Percentiles rank a stretch among this genome's conserved stretches.
These are phyloP conservation scores for Drosophila simulans DNA, from an alignment of 1,140 invertebrate species.

Conservation along the genomic window DNA sequence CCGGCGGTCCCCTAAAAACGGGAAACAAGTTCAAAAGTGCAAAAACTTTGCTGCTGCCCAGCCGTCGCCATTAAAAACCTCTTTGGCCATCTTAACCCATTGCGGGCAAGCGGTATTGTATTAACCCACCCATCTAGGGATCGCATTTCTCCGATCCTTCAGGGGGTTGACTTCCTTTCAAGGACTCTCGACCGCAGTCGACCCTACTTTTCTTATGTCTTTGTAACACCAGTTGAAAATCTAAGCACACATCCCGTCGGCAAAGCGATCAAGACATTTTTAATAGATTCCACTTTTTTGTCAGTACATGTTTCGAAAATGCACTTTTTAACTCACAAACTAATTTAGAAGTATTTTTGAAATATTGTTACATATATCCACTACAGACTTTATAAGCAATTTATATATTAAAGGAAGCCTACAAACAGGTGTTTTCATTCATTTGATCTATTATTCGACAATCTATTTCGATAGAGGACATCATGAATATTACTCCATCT, in stretches of 20 bases:
- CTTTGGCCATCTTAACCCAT: slow-evolving; percentile 31
- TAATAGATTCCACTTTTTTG: too few relatives aligned
- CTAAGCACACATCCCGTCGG: background rate
- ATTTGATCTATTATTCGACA: too few relatives aligned
- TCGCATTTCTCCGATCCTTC: background rate
- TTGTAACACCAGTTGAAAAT: background rate
- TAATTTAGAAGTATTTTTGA: too few relatives aligned
- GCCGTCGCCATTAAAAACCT: slow-evolving; percentile 40
- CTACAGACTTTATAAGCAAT: too few relatives aligned
- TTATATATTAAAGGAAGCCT: background rate
- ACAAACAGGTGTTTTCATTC: background rate
- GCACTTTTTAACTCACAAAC: too few relatives aligned
- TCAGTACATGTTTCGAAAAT: too few relatives aligned
- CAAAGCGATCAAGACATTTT: too few relatives aligned
- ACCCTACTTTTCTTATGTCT: background rate
- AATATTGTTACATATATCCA: too few relatives aligned
- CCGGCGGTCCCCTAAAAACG: slow-evolving; percentile 9
- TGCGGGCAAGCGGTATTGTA: background rate
- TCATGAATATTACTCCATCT: too few relatives aligned
- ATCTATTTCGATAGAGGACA: background rate
- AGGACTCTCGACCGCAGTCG: background rate
- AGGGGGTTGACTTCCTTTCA: background rate
- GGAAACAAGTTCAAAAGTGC: slow-evolving; percentile 77
- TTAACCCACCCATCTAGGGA: background rate
- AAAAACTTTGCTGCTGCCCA: slow-evolving; percentile 48